Evolutionary conservation across 2,888 invertebrate species (phyloP), one percentile per base, ranked within the genome.

Genomic region (Trissoscelio sp.): DNA sequence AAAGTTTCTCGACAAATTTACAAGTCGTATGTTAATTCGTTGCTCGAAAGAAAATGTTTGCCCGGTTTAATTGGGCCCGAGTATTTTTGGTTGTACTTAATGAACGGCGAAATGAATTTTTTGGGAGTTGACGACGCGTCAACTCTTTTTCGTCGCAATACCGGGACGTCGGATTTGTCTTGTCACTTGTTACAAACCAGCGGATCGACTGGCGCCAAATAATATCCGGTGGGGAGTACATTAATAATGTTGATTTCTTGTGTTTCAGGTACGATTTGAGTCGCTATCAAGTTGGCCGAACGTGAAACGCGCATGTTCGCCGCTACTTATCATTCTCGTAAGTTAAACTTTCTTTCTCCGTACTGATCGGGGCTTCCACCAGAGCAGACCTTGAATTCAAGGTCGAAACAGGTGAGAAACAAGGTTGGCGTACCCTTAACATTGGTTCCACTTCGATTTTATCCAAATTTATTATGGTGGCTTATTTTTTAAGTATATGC

Each of bases 291-390:
- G 28, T 51, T 51, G 55, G 55, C 42, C 20, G 48, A 44, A 67
- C 46, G 60, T 20, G 75, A 74, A 75, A 75, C 55, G 28, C 44
- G 66, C 20, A 28, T 58, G 55, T 62, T 75, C 20, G 24, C 55
- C 7, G 37, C 53, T 20, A 55, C 37, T 60, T 62, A 62, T 70
- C 34, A 62, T 69, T 62, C 70, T 37, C 20, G 39, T 28, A 44
- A 77, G 69, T 62, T 20, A 28, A 58, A 79, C 78, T 79, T 79
- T 79, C 78, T 79, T 79, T 66, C 24, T 58, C 70, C 57, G 55
- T 48, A 24, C 18, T n/a, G 62, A 46, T 69, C 46, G n/a, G 12
- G 16, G 64, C 78, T 78, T 78, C 70, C 64, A 57, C 9, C 57
- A 11, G 5, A n/a, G 9, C 16, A 37, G 55, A 72, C 72, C 72